Conservation (phyloP, 1,140 invertebrate species). For the Vanessa tameamea region DNA sequence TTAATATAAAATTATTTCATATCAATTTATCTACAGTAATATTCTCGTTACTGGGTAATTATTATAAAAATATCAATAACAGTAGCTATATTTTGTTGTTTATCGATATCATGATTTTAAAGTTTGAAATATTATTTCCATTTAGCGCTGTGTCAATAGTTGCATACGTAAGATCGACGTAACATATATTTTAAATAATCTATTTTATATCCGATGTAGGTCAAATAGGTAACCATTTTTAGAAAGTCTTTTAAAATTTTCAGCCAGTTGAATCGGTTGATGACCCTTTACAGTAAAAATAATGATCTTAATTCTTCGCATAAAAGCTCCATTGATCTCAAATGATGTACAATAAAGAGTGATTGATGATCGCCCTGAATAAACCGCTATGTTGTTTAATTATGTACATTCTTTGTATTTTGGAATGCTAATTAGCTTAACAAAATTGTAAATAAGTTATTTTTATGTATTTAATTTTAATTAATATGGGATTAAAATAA, state of each 20-base stretch:
- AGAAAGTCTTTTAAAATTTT: slow-evolving; percentile 31
- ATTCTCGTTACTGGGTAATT: no score
- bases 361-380: slow-evolving; percentile 63
- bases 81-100: no score
- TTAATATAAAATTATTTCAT: no score
- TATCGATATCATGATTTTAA: neutral
- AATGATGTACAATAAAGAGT: slow-evolving; percentile 55
- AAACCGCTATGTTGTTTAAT: slow-evolving; percentile 43
- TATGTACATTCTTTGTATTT: slow-evolving; percentile 19
- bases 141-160: slow-evolving; percentile 2
- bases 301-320: slow-evolving; percentile 33
- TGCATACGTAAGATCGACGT: neutral
- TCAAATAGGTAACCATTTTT: slow-evolving; percentile 26
- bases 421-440: neutral
- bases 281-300: slow-evolving; percentile 32
- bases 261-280: slow-evolving; percentile 26
- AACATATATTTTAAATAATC: neutral
- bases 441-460: no score
- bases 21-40: no score
- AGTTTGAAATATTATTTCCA: neutral
- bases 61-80: no score
- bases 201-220: slow-evolving; percentile 31
- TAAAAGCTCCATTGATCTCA: slow-evolving; percentile 59
- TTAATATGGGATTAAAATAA: no score
- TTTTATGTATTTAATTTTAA: no score